Base-by-base conservation (phyloP, 2,113 vertebrate species). In the Oreocharis arfaki region DNA sequence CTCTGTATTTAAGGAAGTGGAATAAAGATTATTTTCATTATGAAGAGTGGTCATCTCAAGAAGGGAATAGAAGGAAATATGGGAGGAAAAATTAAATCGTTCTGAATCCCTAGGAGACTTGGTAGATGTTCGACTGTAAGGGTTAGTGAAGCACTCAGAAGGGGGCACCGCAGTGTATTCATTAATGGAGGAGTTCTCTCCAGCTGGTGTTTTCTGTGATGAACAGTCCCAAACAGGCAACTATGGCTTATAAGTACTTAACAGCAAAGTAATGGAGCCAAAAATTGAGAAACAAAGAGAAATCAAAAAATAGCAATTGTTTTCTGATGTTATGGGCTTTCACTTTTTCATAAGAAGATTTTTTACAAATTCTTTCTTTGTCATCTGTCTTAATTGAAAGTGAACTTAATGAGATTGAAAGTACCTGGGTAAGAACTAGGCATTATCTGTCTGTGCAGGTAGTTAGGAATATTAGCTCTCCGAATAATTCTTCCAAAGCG, bases 131-230 rank as follows among this genome's bases (percentile, higher is more conserved):
- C 61, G 13, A 6, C 13, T 60, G 9, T 70, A 24, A 53, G 27
- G 84, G 7, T 21, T 69, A 60, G 41, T 35, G 41, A 78, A 88
- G 6, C 32, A 32, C 22, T 70, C 1, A 2, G 27, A 67, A 41
- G 41, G 13, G 4, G 10, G 5, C 27, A 61, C 13, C 13, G 11
- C 15, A 59, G 3, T 1, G 2, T 5, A 1, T 42, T n/a, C 56
- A 24, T 10, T 49, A 37, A 15, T 10, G 16, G 12, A 55, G 5
- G 4, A 41, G 4, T 8, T 56, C 11, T 50, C 9, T 33, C 15
- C 30, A 65, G 21, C 5, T 57, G 23, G 1, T 71, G 24, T 35
- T 49, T 79, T 50, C 33, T 60, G 21, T 73, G 55, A 30, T 5
- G 53, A 35, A 22, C 7, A 32, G 14, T 33, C 18, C 16, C 4